Conservation (phyloP, 1,140 invertebrate genomes). For the Drosophila cardini region DNA sequence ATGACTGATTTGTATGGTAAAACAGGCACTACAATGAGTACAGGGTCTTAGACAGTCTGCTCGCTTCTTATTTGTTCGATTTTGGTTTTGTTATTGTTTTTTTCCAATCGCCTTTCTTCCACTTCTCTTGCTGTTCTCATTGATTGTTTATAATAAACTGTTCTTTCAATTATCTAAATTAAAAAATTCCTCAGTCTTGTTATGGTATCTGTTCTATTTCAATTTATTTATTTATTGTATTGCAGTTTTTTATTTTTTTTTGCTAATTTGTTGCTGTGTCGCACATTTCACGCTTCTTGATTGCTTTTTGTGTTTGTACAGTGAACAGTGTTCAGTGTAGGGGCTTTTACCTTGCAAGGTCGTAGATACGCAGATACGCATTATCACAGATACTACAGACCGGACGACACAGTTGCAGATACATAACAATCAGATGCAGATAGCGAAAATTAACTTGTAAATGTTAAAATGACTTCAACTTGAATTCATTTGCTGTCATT, state of each 20-base stretch:
- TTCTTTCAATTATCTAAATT: slow-evolving; percentile 80
- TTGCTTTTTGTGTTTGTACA: too few species aligned
- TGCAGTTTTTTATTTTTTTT: slow-evolving; percentile 20
- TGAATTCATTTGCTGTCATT: slow-evolving; percentile 1
- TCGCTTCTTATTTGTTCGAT: too few species aligned
- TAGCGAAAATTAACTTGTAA: slow-evolving; percentile 75
- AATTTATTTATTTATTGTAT: slow-evolving; percentile 54
- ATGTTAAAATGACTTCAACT: slow-evolving; percentile 24
- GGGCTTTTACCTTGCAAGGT: slow-evolving; percentile 67
- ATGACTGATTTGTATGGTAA: too few species aligned
- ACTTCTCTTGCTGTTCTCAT: neutral
- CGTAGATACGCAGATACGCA: slow-evolving; percentile 15
- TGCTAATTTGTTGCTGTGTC: slow-evolving; percentile 62
- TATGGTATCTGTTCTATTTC: slow-evolving; percentile 45
- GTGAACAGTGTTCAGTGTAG: too few species aligned
- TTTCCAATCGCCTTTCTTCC: neutral
- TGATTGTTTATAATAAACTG: slow-evolving; percentile 41
- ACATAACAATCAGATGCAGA: slow-evolving; percentile 23
- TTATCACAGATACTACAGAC: slow-evolving; percentile 2
- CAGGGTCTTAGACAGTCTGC: too few species aligned
- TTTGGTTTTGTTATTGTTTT: too few species aligned
- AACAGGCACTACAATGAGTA: too few species aligned
- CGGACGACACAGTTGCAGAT: slow-evolving; percentile 42
- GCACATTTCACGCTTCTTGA: slow-evolving; percentile 61
- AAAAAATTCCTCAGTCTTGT: slow-evolving; percentile 73